Percentiles rank a stretch among this genome's conserved stretches.
These are phyloP conservation scores for Macroramphosus scolopax DNA, from an alignment of 2,797 vertebrate genomes.

Conservation along the genomic window DNA sequence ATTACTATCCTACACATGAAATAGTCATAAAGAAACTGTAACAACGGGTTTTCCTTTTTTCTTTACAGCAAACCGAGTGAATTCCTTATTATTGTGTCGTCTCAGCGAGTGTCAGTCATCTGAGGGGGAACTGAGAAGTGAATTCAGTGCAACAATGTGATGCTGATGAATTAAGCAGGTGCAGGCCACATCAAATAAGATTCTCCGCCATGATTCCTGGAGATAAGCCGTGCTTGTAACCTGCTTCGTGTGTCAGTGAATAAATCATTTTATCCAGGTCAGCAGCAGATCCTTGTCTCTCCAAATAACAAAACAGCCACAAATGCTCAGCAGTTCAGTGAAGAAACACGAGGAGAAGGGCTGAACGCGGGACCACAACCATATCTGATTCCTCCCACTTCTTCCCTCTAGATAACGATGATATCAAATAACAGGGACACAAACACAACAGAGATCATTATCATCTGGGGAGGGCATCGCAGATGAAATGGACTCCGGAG, in stretches of 20 bases:
- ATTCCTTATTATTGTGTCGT: slow-evolving; percentile 19
- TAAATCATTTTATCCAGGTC: not conserved
- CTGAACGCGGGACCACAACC: slow-evolving; percentile 1
- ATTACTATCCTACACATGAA: too few species aligned
- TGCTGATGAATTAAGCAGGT: slow-evolving; percentile 29
- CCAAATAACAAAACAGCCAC: slow-evolving; percentile 12
- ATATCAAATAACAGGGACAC: slow-evolving; percentile 38
- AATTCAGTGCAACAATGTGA: slow-evolving; percentile 12
- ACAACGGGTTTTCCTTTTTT: too few species aligned
- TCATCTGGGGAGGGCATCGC: slow-evolving; percentile 17
- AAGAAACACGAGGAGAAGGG: slow-evolving; percentile 2
- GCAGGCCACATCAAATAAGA: slow-evolving; percentile 14
- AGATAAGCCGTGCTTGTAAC: slow-evolving; percentile 4
- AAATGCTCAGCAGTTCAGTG: slow-evolving; percentile 6
- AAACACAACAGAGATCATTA: slow-evolving; percentile 46
- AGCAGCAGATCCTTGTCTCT: slow-evolving; percentile 5
- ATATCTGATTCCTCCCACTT: slow-evolving; percentile 29
- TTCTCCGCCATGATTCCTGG: not conserved
- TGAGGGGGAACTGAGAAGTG: slow-evolving; percentile 24
- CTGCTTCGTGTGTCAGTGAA: slow-evolving; percentile 6
- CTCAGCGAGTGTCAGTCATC: slow-evolving; percentile 13
- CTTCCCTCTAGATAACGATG: slow-evolving; percentile 22
- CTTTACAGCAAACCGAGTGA: too few species aligned
- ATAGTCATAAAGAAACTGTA: too few species aligned
- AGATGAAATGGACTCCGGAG: slow-evolving; percentile 24